Base-by-base conservation (phyloP, 2,113 vertebrate species). In the Amphilophus citrinellus region DNA sequence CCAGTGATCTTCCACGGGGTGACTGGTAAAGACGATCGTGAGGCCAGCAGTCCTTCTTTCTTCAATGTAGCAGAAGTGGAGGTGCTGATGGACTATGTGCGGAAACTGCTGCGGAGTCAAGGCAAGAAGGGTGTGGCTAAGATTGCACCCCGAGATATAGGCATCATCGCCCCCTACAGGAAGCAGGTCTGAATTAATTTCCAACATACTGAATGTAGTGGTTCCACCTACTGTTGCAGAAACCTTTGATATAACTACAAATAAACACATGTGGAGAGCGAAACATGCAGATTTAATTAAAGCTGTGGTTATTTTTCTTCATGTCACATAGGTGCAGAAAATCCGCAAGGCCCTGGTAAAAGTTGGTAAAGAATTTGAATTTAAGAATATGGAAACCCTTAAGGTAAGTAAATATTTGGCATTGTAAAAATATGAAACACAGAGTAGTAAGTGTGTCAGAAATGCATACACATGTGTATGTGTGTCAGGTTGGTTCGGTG, bases 101-200 rank as follows among this genome's bases (percentile, higher is more conserved):
- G 30, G 87, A 96, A 96, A 88, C 96, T 99, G 79, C 95, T 99
- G 87, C 79, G 95, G 83, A 88, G 91, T 0, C 88, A 14, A 10
- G 94, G 95, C 79, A 97, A 95, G 92, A 96, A 85, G 2, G 93
- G 97, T 5, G 81, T 94, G 60, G 78, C 92, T 6, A 93, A 30
- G 0, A 84, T 97, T 81, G 80, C 92, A 0, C 96, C 98, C 32
- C 94, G 78, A 89, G 97, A 97, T 1, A 95, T 99, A 0, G 98
- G 98, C 15, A 95, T 99, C 89, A 99, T 99, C 83, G 94, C 98
- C 57, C 98, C 98, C 22, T 99, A 99, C 93, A 97, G 97, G 87
- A 99, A 99, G 88, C 98, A 99, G 97, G 98, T 99, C 53, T 79
- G 63, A 82, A 88, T 47, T 0, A 6, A 22, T 22, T 60, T 27